phyloP scores from a whole-genome alignment of 2,113 vertebrate species.

The Phyllostomus discolor region DNA sequence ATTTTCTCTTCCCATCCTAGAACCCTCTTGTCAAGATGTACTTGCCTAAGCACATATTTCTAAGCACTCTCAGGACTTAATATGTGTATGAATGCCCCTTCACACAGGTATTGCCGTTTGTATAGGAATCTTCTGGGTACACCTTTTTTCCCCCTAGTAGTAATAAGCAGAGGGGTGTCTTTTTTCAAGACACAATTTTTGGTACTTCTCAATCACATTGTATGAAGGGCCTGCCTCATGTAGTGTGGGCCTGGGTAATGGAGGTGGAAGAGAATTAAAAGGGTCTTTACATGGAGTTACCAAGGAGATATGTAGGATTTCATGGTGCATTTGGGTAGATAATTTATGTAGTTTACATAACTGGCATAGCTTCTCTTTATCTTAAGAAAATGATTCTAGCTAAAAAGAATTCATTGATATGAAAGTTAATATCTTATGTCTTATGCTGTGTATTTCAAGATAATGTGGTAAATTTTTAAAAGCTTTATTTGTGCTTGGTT shows the following conservation, averaged over 20 bases:
- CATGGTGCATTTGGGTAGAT: background rate
- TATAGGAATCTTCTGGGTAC: background rate
- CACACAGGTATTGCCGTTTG: background rate
- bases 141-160: background rate
- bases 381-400: background rate
- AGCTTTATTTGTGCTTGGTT: background rate
- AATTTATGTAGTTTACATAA: background rate
- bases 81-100: rapidly evolving
- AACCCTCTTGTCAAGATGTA: rapidly evolving
- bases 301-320: background rate
- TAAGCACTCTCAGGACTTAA: too few relatives aligned
- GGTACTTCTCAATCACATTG: background rate
- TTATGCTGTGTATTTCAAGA: background rate
- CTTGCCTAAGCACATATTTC: background rate
- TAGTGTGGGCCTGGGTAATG: background rate
- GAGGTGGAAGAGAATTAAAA: background rate
- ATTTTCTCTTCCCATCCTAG: background rate
- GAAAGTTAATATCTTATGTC: background rate
- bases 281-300: background rate
- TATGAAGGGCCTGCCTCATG: rapidly evolving
- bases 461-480: background rate
- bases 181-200: background rate
- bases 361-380: background rate
- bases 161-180: background rate
- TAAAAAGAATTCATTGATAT: background rate